Evolutionary conservation across 2,113 vertebrate species (phyloP).

Genomic region (Otis tarda): DNA sequence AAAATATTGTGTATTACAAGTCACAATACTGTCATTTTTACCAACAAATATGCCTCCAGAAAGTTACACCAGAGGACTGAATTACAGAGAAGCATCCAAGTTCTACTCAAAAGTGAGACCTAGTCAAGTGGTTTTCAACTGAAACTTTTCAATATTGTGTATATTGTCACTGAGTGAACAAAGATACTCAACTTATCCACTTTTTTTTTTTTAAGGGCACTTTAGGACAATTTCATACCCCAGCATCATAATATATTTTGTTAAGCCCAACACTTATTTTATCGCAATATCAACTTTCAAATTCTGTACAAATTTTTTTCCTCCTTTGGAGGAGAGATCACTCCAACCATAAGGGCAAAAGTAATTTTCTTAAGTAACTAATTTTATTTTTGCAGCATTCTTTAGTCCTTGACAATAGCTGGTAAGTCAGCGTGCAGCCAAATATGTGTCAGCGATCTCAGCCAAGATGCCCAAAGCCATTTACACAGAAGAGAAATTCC

Average conservation of each 20-base stretch:
- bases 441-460: conserved; percentile 8
- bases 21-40: neutral
- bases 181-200: neutral
- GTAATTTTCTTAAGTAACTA: conserved; percentile 26
- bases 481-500: conserved; percentile 3
- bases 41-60: neutral
- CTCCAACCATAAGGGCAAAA: neutral
- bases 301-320: neutral
- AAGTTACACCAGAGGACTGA: neutral
- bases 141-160: neutral
- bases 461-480: conserved; percentile 26
- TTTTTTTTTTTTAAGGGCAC: neutral
- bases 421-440: neutral
- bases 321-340: neutral
- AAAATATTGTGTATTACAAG: neutral
- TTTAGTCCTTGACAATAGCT: neutral
- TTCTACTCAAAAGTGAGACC: neutral
- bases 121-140: neutral
- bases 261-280: neutral
- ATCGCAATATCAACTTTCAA: neutral
- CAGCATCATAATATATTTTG: neutral
- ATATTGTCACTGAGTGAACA: neutral
- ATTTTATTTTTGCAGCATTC: neutral
- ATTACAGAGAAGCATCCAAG: neutral
- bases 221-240: neutral